Conservation (phyloP, 2,113 vertebrate species). For the Apaloderma vittatum region DNA sequence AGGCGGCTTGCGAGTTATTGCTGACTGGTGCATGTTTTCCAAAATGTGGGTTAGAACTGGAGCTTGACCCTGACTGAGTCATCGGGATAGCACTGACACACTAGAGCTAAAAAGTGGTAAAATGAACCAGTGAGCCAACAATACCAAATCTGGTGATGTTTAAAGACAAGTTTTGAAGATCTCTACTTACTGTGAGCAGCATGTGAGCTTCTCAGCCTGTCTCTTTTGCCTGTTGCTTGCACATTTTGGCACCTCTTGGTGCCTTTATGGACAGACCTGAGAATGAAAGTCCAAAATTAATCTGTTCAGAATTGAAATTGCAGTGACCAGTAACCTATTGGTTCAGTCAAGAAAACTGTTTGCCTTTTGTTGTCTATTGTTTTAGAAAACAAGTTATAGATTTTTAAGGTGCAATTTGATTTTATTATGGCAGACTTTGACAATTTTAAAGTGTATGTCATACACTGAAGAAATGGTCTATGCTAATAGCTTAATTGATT, state of each 20-base stretch:
- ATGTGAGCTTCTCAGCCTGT: background rate
- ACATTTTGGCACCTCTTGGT: background rate
- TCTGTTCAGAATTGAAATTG: background rate
- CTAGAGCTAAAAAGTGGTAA: background rate
- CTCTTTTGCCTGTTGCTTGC: background rate
- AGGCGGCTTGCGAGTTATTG: background rate
- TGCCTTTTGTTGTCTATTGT: background rate
- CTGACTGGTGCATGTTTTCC: background rate
- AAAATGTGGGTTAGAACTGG: background rate
- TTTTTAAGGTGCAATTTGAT: background rate
- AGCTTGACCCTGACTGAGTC: background rate
- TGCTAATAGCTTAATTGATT: background rate
- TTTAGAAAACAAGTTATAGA: background rate
- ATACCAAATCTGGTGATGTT: background rate
- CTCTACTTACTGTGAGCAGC: background rate
- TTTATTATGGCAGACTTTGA: background rate
- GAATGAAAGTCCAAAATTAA: background rate
- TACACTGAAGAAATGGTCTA: background rate
- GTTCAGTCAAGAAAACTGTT: background rate
- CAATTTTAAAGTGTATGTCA: background rate
- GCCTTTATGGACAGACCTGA: background rate
- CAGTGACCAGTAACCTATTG: background rate
- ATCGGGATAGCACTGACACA: fast-evolving
- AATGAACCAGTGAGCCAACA: background rate
- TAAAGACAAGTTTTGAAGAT: background rate